These are phyloP conservation scores for Anthonomus grandis DNA, from an alignment of 1,140 invertebrate species.

Conservation along the genomic window DNA sequence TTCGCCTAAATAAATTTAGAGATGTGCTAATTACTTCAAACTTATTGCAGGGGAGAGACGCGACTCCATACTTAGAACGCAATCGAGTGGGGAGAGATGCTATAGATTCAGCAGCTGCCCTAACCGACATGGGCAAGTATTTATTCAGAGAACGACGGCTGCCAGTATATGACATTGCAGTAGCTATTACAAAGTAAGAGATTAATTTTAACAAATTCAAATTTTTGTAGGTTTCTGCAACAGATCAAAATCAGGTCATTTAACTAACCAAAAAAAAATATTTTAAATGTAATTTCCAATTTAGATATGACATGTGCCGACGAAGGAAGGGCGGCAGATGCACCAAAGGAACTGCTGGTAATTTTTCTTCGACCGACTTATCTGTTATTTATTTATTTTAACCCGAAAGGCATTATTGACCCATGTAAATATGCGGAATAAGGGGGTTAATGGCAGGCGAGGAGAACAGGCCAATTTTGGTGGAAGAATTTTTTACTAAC, in stretches of 20 bases:
- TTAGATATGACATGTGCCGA: slow-evolving; percentile 94
- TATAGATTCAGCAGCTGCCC: slow-evolving; percentile 88
- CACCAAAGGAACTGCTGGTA: slow-evolving; percentile 95
- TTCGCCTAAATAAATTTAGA: too few species aligned
- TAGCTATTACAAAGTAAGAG: slow-evolving; percentile 87
- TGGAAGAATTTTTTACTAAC: background rate
- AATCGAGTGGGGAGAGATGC: slow-evolving; percentile 90
- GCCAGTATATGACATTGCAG: slow-evolving; percentile 93
- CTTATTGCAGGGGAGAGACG: slow-evolving; percentile 82
- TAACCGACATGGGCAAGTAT: slow-evolving; percentile 97
- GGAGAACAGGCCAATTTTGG: background rate
- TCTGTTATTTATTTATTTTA: slow-evolving; percentile 30
- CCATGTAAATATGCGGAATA: too few species aligned
- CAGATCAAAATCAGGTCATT: background rate
- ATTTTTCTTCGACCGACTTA: slow-evolving; percentile 30
- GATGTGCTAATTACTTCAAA: too few species aligned
- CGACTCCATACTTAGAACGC: slow-evolving; percentile 89
- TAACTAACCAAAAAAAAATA: background rate
- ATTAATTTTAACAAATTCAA: background rate
- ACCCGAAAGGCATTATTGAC: too few species aligned
- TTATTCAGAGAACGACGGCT: slow-evolving; percentile 88
- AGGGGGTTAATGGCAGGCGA: background rate
- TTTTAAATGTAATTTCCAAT: slow-evolving; percentile 25
- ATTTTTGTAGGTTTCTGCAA: background rate
- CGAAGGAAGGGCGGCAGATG: slow-evolving; percentile 90